A percentile compares a stretch with the other conserved stretches of the same genome.
Evolutionary conservation across 64 coral and sea anemone species (phyloP).

Genomic region (Astreopora myriophthalma): DNA sequence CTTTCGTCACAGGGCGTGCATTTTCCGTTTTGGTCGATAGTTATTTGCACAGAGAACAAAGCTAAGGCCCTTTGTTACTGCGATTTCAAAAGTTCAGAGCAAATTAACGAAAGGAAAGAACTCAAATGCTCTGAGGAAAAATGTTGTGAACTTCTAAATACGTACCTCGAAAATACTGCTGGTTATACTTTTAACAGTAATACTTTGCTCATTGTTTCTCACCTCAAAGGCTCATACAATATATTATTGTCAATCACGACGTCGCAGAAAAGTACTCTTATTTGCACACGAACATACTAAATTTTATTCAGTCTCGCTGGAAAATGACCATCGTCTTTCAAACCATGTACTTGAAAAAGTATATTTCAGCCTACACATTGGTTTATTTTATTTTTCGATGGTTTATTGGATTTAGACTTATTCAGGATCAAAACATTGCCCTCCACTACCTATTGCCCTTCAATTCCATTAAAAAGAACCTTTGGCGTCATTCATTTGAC

Average conservation of each 20-base stretch:
- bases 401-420: too few relatives aligned
- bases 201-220: not conserved
- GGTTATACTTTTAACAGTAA: not conserved
- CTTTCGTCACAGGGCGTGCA: not conserved
- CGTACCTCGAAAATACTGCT: not conserved
- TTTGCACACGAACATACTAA: too few relatives aligned
- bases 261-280: not conserved
- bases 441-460: too few relatives aligned
- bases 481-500: too few relatives aligned
- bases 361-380: too few relatives aligned
- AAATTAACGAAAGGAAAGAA: not conserved
- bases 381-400: too few relatives aligned
- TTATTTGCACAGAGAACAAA: not conserved
- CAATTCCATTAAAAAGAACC: too few relatives aligned
- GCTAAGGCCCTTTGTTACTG: not conserved
- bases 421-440: too few relatives aligned
- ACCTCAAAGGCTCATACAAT: not conserved
- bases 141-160: not conserved
- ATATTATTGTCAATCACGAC: not conserved
- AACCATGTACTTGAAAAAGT: too few relatives aligned
- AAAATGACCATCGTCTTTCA: too few relatives aligned
- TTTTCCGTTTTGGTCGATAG: slow-evolving; percentile 4
- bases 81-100: not conserved
- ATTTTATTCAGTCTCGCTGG: too few relatives aligned
- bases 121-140: not conserved